Base-by-base conservation (phyloP, 2,888 invertebrate species). In the Sycophila texana region DNA sequence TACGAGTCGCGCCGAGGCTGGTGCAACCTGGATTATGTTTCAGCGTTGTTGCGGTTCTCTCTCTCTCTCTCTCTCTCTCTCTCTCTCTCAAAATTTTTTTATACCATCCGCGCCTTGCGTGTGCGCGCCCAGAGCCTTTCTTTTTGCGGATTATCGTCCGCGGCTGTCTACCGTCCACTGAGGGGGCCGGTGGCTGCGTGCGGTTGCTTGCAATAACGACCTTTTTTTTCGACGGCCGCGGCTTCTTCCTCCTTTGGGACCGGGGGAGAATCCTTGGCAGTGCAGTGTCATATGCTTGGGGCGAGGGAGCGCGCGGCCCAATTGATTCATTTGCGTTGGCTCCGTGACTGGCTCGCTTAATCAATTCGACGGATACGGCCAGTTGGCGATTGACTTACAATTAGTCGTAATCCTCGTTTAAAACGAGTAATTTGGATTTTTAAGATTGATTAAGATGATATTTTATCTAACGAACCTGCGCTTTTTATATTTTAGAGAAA, bases 11-110 rank as follows among this genome's bases (percentile, higher is more conserved):
- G 61, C 47, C 68, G 61, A 75, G 86, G 87, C 88, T 88, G 89
- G 88, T 89, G 89, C 89, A 89, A 88, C 89, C 88, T 89, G 89
- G 87, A 90, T 90, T 89, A 89, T 88, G 87, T 90, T 90, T 89
- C 90, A 90, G 86, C 87, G 51, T 14, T 67, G 60, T 63, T 61
- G 86, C 85, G 86, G 89, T 89, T 87, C 89, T 89, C 90, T 89
- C 88, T 88, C 57, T 79, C 60, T 16, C 65, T 49, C 68, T 53
- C 53, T n/a, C n/a, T n/a, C n/a, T n/a, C 49, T 68, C 63, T 57
- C 51, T 57, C 53, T 71, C 57, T 74, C 49, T 26, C 3, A 3
- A 26, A 26, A 1, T 26, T 26, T 26, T 26, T 60, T 55, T 74
- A 47, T 74, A n/a, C 57, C 51, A 58, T 74, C 22, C 51, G 30